Conservation (phyloP, 1,140 invertebrate genomes). For the Drosophila tropicalis region DNA sequence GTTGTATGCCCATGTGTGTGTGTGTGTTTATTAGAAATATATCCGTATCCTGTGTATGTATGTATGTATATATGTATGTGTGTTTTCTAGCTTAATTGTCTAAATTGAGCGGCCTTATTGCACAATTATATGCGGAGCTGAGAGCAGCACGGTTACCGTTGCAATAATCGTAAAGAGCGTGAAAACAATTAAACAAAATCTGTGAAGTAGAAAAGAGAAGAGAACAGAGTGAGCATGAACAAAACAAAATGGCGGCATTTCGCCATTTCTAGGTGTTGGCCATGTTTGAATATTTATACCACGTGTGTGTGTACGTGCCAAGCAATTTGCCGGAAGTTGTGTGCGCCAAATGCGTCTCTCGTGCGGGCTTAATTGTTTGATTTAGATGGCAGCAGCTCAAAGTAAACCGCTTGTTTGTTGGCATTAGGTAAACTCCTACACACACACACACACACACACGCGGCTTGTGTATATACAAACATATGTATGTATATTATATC, state of each 20-base stretch:
- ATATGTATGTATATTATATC: not conserved
- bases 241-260: slow-evolving; percentile 50
- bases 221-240: slow-evolving; percentile 18
- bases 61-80: slow-evolving; percentile 32
- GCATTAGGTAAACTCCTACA: slow-evolving; percentile 30
- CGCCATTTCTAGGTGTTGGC: slow-evolving; percentile 26
- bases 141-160: slow-evolving; percentile 95
- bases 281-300: slow-evolving; percentile 56
- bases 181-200: slow-evolving; percentile 98
- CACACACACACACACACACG: slow-evolving; percentile 22
- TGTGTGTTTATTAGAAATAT: slow-evolving; percentile 14
- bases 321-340: slow-evolving; percentile 66
- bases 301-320: slow-evolving; percentile 42
- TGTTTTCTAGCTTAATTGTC: slow-evolving; percentile 51
- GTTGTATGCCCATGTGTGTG: slow-evolving; percentile 17
- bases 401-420: slow-evolving; percentile 39
- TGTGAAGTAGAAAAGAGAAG: slow-evolving; percentile 80
- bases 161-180: slow-evolving; percentile 97
- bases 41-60: slow-evolving; percentile 25
- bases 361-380: slow-evolving; percentile 67
- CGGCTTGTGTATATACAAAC: not conserved
- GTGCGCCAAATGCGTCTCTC: slow-evolving; percentile 42
- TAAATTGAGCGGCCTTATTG: slow-evolving; percentile 86
- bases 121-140: slow-evolving; percentile 97
- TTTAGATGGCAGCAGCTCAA: slow-evolving; percentile 34